A percentile compares a stretch with the other conserved stretches of the same genome.
These are phyloP conservation scores for Numida meleagris DNA, from an alignment of 2,113 vertebrate species.

Conservation along the genomic window DNA sequence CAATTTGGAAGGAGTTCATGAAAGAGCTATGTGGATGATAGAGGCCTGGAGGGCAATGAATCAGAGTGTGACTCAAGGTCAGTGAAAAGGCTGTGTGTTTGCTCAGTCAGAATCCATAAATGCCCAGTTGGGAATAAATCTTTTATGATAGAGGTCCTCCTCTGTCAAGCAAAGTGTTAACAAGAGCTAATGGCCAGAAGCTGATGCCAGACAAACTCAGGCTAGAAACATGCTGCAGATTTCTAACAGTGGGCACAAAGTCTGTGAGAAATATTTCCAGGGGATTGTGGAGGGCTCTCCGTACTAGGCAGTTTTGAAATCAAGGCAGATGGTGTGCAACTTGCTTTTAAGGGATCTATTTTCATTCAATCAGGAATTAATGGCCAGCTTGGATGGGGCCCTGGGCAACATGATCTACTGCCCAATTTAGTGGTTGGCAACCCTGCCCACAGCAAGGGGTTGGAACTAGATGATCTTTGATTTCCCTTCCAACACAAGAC, in stretches of 20 bases:
- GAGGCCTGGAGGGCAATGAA: neutral
- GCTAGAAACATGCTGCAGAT: neutral
- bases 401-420: neutral
- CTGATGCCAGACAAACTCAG: neutral
- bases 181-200: neutral
- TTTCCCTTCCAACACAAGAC: neutral
- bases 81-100: neutral
- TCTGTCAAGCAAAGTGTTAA: rapidly evolving
- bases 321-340: neutral
- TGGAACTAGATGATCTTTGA: neutral
- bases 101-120: neutral
- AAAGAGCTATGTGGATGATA: neutral
- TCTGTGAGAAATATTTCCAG: neutral
- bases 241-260: neutral
- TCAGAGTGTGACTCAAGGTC: neutral
- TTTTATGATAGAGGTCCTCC: neutral
- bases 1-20: neutral
- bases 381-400: neutral
- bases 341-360: neutral
- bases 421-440: neutral
- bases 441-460: neutral
- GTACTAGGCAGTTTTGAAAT: neutral
- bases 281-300: neutral
- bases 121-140: neutral
- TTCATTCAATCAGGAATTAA: neutral